These are phyloP conservation scores for Apocheima hispidaria DNA, from an alignment of 2,888 invertebrate species.

Conservation along the genomic window DNA sequence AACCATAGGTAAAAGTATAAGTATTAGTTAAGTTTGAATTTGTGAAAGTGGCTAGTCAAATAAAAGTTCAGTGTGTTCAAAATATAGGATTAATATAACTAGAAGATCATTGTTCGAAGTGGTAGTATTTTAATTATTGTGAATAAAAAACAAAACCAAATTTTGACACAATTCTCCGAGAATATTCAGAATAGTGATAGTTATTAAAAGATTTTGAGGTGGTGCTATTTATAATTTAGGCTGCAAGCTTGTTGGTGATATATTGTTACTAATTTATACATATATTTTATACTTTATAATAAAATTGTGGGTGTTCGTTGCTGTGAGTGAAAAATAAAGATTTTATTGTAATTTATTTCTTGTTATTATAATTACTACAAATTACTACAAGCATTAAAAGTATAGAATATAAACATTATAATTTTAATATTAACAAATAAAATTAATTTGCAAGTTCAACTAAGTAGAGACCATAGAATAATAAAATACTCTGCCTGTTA, in stretches of 20 bases:
- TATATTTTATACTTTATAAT: constrained; percentile 46
- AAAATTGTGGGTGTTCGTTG: constrained; percentile 56
- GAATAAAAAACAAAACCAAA: neutral
- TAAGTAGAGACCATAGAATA: too few relatives aligned
- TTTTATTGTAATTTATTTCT: constrained; percentile 51
- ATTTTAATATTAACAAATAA: too few relatives aligned
- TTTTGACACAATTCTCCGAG: neutral
- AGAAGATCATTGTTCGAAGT: too few relatives aligned
- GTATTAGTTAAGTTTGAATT: neutral
- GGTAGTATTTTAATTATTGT: too few relatives aligned
- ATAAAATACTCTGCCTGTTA: too few relatives aligned
- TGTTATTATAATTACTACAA: neutral
- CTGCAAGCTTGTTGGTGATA: constrained; percentile 45
- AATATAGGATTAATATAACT: too few relatives aligned
- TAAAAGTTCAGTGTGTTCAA: neutral
- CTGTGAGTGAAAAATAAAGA: constrained; percentile 69
- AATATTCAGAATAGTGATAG: too few relatives aligned
- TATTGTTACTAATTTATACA: constrained; percentile 58
- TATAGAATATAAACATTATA: too few relatives aligned
- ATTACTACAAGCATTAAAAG: neutral
- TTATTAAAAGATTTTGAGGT: constrained; percentile 15
- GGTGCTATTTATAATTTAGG: constrained; percentile 49
- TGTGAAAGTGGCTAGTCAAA: constrained; percentile 1
- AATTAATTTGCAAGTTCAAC: too few relatives aligned
- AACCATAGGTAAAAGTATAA: neutral